Conservation (phyloP, 2,888 invertebrate species). For the Eupeodes latifasciatus region DNA sequence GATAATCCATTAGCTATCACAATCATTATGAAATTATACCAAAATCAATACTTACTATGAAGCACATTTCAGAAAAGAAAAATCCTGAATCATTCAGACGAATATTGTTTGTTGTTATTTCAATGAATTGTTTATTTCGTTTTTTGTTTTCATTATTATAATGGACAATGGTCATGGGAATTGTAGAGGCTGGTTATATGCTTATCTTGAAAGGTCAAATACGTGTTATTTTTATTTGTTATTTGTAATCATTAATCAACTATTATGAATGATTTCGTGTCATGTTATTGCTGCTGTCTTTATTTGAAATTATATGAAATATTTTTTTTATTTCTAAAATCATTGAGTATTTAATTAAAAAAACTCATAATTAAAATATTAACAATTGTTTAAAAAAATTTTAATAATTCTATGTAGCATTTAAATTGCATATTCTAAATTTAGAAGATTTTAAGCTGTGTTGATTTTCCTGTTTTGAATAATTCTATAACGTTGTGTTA, state of each 20-base stretch:
- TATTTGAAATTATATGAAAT: neutral
- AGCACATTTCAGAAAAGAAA: neutral
- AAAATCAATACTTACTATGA: no score
- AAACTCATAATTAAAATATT: constrained; percentile 2
- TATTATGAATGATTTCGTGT: neutral
- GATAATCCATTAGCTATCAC: no score
- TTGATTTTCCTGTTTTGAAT: neutral
- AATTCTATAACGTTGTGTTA: neutral
- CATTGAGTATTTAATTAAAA: neutral
- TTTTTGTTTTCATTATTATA: neutral
- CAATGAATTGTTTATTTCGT: neutral
- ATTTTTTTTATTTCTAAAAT: neutral
- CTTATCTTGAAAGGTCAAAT: constrained; percentile 20
- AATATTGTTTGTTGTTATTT: neutral
- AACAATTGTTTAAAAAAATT: neutral
- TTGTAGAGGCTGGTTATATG: neutral
- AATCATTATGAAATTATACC: no score
- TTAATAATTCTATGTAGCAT: constrained; percentile 1
- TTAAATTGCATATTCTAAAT: neutral
- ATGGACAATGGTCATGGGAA: neutral
- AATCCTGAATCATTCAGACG: neutral
- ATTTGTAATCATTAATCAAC: no score
- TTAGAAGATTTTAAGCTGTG: neutral
- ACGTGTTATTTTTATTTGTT: no score
- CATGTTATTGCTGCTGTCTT: neutral